Evolutionary conservation across 2,113 vertebrate species (phyloP).

Genomic region (Eretmochelys imbricata): DNA sequence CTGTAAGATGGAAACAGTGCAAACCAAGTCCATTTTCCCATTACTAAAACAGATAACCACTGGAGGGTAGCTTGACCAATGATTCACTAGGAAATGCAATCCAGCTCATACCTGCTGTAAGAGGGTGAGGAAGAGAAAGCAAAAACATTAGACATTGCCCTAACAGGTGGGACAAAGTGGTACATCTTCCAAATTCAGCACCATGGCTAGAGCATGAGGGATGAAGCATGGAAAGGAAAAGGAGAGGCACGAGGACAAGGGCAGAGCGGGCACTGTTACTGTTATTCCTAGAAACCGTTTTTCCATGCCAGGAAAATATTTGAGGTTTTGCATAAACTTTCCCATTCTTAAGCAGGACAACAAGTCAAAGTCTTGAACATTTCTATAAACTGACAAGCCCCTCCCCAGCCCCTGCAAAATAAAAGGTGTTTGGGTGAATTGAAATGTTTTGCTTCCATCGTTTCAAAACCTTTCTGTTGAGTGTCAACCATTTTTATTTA

Average conservation of each 20-base stretch:
- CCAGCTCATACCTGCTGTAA: rapidly evolving
- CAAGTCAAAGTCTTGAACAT: neutral
- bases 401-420: no score
- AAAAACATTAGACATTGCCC: no score
- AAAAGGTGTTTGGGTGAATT: neutral
- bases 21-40: neutral
- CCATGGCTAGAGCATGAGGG: constrained; percentile 52
- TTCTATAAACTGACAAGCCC: neutral
- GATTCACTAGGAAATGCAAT: rapidly evolving
- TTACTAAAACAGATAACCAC: rapidly evolving
- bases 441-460: neutral
- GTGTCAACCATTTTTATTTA: no score
- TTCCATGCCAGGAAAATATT: neutral
- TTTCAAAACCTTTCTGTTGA: neutral
- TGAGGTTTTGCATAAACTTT: neutral
- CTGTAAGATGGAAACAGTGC: neutral
- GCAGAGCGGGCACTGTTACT: neutral
- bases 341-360: neutral
- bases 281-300: neutral
- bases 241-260: neutral
- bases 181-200: constrained; percentile 41
- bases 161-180: neutral
- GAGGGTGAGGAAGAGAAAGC: neutral
- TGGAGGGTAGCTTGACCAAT: rapidly evolving
- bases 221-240: neutral